These are phyloP conservation scores for Phrynosoma platyrhinos DNA, from an alignment of 2,113 vertebrate genomes.

Conservation along the genomic window DNA sequence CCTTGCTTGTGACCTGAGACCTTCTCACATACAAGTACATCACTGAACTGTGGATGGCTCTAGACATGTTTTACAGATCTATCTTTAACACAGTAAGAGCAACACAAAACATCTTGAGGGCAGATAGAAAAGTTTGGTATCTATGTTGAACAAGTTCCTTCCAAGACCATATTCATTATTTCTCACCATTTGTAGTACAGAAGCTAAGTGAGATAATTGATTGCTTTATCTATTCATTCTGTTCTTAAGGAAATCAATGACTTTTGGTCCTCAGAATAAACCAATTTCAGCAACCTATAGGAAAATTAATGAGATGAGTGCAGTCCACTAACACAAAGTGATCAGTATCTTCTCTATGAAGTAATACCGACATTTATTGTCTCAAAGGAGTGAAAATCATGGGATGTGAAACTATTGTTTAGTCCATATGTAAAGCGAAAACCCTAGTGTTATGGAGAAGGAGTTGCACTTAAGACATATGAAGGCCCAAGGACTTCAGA, in stretches of 20 bases:
- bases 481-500: too few species aligned
- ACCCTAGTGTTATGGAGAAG: not conserved
- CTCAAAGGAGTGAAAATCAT: constrained; percentile 27
- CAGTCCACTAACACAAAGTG: constrained; percentile 44
- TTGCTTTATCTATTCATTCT: constrained; percentile 60
- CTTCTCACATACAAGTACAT: not conserved
- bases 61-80: not conserved
- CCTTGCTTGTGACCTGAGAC: not conserved
- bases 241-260: constrained; percentile 56
- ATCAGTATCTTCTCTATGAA: constrained; percentile 41
- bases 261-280: constrained; percentile 51
- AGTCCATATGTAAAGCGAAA: not conserved
- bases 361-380: constrained; percentile 49
- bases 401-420: constrained; percentile 18
- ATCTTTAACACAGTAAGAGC: constrained; percentile 5
- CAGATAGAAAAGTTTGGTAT: not conserved
- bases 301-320: constrained; percentile 64
- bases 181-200: constrained; percentile 41
- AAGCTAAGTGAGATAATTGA: constrained; percentile 59
- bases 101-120: constrained; percentile 6
- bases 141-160: constrained; percentile 36
- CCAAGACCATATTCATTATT: constrained; percentile 55
- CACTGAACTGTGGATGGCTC: not conserved
- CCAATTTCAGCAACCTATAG: constrained; percentile 36
- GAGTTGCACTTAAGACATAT: too few species aligned